Evolutionary conservation across 2,888 invertebrate species (phyloP), one percentile per base, ranked within the genome.

Genomic region (Parasteatoda lunata): DNA sequence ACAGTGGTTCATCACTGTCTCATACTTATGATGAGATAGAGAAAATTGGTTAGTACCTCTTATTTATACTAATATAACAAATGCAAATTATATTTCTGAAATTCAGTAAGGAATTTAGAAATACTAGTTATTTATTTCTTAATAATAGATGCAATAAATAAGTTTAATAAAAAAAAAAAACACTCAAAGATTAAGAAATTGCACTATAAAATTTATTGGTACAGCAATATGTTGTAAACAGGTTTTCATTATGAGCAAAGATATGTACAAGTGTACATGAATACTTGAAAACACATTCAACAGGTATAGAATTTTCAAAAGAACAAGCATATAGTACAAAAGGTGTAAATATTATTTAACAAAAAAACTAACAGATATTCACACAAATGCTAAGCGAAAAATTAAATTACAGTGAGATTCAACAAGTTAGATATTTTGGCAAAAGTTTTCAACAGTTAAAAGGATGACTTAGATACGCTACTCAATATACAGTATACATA

Each of bases 341-440:
- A 77, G 66, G 85, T 85, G 79, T 85, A 80, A 80, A 85, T 80
- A 85, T 85, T 71, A 79, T 76, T 71, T 85, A 85, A 85, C 85
- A 85, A 80, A 80, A 75, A 51, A 78, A 78, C 75, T 79, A 79
- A 70, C 75, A 65, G 65, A 77, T 84, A 66, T 81, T 69, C 71
- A 85, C 75, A 80, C 66, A 85, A 77, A 84, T 78, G 75, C 69
- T 51, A 85, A 75, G 76, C 76, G 69, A 65, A 49, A 85, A 76
- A 64, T 75, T 79, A 85, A 76, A 85, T 77, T 80, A 52, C 75
- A 85, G 70, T 51, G 80, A 85, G 80, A 77, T 85, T 85, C 85
- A 85, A 85, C 85, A 85, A 70, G 85, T 85, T 85, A 85, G 54
- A 85, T 76, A 85, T 70, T 80, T 77, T 80, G 15, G 72, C 71